phyloP scores from a whole-genome alignment of 2,797 vertebrate species.

The Artibeus lituratus region DNA sequence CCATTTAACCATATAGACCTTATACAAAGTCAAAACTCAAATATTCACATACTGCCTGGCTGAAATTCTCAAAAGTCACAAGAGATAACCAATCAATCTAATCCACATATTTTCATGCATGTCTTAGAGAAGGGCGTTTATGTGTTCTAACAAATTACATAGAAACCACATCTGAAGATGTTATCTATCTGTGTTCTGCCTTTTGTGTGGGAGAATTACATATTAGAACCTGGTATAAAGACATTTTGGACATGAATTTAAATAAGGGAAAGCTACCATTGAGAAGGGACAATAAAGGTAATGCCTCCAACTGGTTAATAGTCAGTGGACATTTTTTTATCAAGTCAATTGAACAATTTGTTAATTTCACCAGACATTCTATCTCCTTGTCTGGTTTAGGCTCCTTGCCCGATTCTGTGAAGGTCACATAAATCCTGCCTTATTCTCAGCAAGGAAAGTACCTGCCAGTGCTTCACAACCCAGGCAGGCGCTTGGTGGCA shows the following conservation, averaged over 20 bases:
- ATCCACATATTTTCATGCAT: background rate
- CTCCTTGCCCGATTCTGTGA: background rate
- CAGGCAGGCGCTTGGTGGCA: conserved; percentile 9
- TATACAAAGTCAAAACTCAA: background rate
- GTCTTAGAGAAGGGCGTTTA: background rate
- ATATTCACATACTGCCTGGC: background rate
- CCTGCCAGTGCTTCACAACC: background rate
- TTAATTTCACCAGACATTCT: conserved; percentile 17
- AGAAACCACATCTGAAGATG: background rate
- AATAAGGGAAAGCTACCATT: background rate
- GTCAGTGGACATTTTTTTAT: background rate
- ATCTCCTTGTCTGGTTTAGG: background rate
- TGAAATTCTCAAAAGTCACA: background rate
- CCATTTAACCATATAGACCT: background rate
- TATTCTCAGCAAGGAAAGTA: background rate
- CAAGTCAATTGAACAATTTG: background rate
- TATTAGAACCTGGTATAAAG: background rate
- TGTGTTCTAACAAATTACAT: background rate
- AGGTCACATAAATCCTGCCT: conserved; percentile 8
- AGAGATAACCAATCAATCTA: background rate
- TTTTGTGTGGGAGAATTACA: background rate
- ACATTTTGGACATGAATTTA: background rate
- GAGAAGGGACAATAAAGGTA: background rate
- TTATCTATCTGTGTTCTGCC: background rate
- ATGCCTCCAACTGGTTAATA: background rate